These are phyloP conservation scores for Peucedramus taeniatus DNA, from an alignment of 2,113 vertebrate genomes.

Conservation along the genomic window DNA sequence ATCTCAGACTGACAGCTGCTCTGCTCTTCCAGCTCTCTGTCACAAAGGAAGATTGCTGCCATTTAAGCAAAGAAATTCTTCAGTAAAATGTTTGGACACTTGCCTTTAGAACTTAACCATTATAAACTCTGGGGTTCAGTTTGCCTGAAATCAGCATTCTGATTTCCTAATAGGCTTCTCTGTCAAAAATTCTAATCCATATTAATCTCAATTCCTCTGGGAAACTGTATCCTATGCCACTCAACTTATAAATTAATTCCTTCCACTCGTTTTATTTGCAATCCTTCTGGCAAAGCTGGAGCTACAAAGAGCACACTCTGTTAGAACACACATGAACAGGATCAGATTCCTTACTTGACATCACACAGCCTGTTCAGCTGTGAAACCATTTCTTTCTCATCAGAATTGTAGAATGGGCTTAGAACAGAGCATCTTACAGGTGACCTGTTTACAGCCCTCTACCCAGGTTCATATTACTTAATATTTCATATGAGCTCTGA, in stretches of 20 bases:
- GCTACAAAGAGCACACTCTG: not conserved
- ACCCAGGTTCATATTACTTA: not conserved
- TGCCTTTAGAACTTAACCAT: not conserved
- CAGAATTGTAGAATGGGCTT: not conserved
- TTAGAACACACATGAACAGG: not conserved
- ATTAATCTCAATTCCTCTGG: not conserved
- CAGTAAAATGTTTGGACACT: not conserved
- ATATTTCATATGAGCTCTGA: constrained; percentile 25
- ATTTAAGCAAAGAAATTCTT: not conserved
- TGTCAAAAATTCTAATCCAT: not conserved
- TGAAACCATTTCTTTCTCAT: not conserved
- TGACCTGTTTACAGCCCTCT: not conserved
- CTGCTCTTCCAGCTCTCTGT: constrained; percentile 1
- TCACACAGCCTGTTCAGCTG: not conserved
- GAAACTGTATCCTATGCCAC: not conserved
- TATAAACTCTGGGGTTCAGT: not conserved
- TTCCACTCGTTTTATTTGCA: not conserved
- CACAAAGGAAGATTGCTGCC: not conserved
- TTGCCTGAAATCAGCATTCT: not conserved
- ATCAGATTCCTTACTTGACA: not conserved
- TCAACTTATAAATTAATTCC: not conserved
- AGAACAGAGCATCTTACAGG: not conserved
- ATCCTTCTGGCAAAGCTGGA: not conserved
- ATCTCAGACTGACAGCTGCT: constrained; percentile 36
- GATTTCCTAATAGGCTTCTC: not conserved